Evolutionary conservation across 2,888 invertebrate genomes (phyloP), one percentile per base, ranked within the genome.

Genomic region (Microctonus hyperodae): DNA sequence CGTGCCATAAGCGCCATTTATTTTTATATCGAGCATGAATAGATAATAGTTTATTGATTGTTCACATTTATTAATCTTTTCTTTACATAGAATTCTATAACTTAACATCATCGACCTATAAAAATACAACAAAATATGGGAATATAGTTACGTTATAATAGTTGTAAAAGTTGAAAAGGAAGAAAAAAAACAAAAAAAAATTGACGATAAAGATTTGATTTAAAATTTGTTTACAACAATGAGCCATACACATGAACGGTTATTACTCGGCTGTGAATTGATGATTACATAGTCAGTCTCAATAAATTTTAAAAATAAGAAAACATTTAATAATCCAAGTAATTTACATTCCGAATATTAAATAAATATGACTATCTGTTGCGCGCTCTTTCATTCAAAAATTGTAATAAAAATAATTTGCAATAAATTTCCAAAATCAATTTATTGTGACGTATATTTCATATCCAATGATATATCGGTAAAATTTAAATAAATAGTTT

Each of bases 1-100:
- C 57, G 69, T 73, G 70, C 69, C 73, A 72, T 68, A 72, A 65
- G 61, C 62, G 69, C 65, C 64, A 69, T 71, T 65, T 53, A 67
- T 65, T 69, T 71, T 70, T 67, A 40, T 64, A 65, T 64, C 62
- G 62, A 23, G 40, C 23, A 58, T 23, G 22, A 57, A 40, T 63
- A 44, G 48, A 33, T 56, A 31, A 56, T 44, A 65, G 56, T 56
- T 64, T 44, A n/a, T 65, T 59, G n/a, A 57, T 51, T 48, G 59
- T 63, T 50, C 20, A 31, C 35, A 56, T 35, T 56, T 33, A 35
- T 48, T 16, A 20, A n/a, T 33, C 16, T 22, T 63, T 40, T 40
- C 23, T 7, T 22, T 10, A 16, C 50, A 62, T 53, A 64, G 40
- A 40, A 35, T n/a, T 2, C 7, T 48, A 53, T 20, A n/a, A 44